Evolutionary conservation across 1,140 invertebrate species (phyloP), one percentile per base, ranked within the genome.

Genomic region (Streblospio benedicti): DNA sequence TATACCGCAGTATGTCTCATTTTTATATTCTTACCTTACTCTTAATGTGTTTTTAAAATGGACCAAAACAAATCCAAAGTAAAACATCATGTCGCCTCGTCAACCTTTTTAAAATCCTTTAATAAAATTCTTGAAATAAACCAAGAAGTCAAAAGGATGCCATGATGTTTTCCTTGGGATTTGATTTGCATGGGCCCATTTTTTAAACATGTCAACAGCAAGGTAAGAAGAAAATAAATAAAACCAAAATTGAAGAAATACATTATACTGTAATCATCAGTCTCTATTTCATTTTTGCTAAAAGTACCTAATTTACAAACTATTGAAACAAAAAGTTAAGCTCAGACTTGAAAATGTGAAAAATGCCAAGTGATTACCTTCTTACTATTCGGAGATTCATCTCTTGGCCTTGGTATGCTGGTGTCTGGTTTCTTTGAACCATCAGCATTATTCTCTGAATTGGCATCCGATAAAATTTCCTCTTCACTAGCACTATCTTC

Each of bases 371-470:
- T 35, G 55, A 44, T 67, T 73, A 85, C 85, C 79, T 88, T 92
- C 79, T 88, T 91, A 63, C 86, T 87, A 60, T 90, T 87, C 0
- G 85, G 82, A 4, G 91, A 90, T 80, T 98, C 95, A 73, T 91
- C 84, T 67, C 87, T 84, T 1, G 89, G 90, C 60, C 93, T 80
- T 0, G 85, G 80, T 23, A 82, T 82, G 70, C 84, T 85, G 18
- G 82, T 80, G 69, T 69, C 66, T 28, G 49, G 56, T 6, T 67
- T 58, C 4, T 47, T 79, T 32, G 79, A 74, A 28, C 79, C 77
- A 2, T 79, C 78, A 44, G 79, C 76, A 44, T 86, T 87, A 69
- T 86, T 77, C 49, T 82, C 71, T 38, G 65, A 59, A 51, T 74
- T 72, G 43, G 80, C 76, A 30, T 81, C 79, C 61, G 63, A 67